Evolutionary conservation across 1,140 invertebrate species (phyloP).

Genomic region (Drosophila burlai): DNA sequence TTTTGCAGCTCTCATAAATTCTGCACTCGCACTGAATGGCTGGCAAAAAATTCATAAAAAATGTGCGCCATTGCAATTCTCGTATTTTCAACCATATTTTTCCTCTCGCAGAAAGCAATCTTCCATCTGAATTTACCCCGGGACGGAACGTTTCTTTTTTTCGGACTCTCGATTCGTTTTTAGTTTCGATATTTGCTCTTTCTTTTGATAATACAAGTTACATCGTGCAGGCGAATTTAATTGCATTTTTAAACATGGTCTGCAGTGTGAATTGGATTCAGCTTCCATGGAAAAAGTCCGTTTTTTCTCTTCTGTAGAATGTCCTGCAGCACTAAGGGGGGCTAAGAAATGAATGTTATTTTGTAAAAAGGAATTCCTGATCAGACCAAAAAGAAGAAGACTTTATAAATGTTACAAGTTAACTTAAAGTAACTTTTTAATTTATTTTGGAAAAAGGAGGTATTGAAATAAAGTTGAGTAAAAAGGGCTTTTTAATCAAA

Average conservation of each 20-base stretch:
- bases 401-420: neutral
- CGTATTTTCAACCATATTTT: conserved; percentile 41
- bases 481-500: neutral
- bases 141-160: conserved; percentile 4
- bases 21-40: conserved; percentile 16
- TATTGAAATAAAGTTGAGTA: neutral
- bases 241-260: conserved; percentile 38
- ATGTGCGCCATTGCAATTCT: conserved; percentile 15
- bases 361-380: neutral
- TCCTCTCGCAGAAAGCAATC: conserved; percentile 3
- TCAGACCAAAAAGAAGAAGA: neutral
- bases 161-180: conserved; percentile 1
- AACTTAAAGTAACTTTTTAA: too few relatives aligned
- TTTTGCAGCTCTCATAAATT: conserved; percentile 55
- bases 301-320: neutral
- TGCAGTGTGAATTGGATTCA: conserved; percentile 1
- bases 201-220: conserved; percentile 27
- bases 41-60: conserved; percentile 28
- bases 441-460: too few relatives aligned
- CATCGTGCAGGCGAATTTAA: conserved; percentile 37
- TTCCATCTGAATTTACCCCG: conserved; percentile 17
- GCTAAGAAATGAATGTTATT: neutral
- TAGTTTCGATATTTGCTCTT: conserved; percentile 12
- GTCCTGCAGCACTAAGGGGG: neutral
- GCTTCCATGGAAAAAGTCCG: neutral